phyloP scores from a whole-genome alignment of 1,140 invertebrate genomes.

The Epicauta chinensis region DNA sequence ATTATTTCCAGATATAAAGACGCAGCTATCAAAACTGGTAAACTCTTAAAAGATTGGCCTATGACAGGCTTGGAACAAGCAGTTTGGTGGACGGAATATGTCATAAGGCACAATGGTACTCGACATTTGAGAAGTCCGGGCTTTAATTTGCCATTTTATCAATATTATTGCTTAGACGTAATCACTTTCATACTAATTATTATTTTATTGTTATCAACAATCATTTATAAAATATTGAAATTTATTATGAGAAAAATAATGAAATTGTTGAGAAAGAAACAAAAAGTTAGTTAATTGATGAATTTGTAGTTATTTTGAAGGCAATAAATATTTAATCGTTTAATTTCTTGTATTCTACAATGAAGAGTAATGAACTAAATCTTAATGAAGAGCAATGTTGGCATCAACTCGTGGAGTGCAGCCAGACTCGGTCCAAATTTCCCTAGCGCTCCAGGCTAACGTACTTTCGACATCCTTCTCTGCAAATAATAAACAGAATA shows the following conservation, averaged over 20 bases:
- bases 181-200: conserved; percentile 30
- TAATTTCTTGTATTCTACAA: too few species aligned
- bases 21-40: conserved; percentile 22
- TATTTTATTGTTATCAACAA: neutral
- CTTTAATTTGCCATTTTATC: conserved; percentile 41
- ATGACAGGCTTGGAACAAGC: conserved; percentile 41
- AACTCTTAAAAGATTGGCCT: conserved; percentile 36
- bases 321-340: too few species aligned
- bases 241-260: neutral
- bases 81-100: conserved; percentile 49
- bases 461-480: too few species aligned
- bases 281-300: too few species aligned
- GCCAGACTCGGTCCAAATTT: too few species aligned
- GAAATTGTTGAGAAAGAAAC: too few species aligned
- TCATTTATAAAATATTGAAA: neutral
- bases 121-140: conserved; percentile 38
- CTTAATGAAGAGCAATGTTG: too few species aligned
- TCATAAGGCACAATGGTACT: conserved; percentile 43
- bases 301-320: too few species aligned
- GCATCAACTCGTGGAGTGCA: too few species aligned
- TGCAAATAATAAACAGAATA: too few species aligned
- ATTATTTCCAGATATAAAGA: conserved; percentile 28
- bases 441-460: too few species aligned
- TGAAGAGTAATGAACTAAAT: too few species aligned
- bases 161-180: conserved; percentile 46